A percentile compares a stretch with the other conserved stretches of the same genome.
Conservation (phyloP, 2,113 vertebrate genomes). For the Seriola rivoliana region DNA sequence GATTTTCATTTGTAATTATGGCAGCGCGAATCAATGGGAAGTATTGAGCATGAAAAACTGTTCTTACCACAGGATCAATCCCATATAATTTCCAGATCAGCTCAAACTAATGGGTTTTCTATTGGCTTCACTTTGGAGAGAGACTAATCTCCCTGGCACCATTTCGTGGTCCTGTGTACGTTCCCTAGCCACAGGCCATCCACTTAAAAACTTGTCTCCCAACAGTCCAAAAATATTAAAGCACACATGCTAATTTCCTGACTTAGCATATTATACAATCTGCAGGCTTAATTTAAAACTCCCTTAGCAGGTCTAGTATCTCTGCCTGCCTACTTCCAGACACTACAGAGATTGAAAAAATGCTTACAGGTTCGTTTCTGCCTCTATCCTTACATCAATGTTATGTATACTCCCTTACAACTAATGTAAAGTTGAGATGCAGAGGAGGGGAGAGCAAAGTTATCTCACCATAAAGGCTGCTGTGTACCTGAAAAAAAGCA, state of each 20-base stretch:
- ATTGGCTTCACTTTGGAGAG: conserved; percentile 72
- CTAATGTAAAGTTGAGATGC: conserved; percentile 49
- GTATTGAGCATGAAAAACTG: conserved; percentile 80
- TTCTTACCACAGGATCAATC: conserved; percentile 81
- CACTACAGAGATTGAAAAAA: conserved; percentile 70
- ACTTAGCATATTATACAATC: conserved; percentile 75
- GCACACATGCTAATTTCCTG: conserved; percentile 78
- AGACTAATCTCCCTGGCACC: conserved; percentile 70
- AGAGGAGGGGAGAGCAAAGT: conserved; percentile 24
- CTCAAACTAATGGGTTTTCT: conserved; percentile 84
- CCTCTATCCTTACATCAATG: conserved; percentile 54
- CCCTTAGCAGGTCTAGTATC: conserved; percentile 69
- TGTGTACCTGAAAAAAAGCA: conserved; percentile 5
- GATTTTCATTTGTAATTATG: conserved; percentile 83
- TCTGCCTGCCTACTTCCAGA: conserved; percentile 66
- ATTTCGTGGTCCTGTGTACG: conserved; percentile 70
- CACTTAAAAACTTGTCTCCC: conserved; percentile 73
- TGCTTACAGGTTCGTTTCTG: conserved; percentile 63
- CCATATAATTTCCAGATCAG: conserved; percentile 84
- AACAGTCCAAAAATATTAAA: conserved; percentile 79
- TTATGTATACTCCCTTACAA: conserved; percentile 46
- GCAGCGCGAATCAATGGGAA: conserved; percentile 77
- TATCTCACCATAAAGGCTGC: background rate
- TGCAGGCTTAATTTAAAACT: conserved; percentile 78
- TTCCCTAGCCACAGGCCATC: conserved; percentile 70